Evolutionary conservation across 2,888 invertebrate genomes (phyloP).

Genomic region (Unio pictorum): DNA sequence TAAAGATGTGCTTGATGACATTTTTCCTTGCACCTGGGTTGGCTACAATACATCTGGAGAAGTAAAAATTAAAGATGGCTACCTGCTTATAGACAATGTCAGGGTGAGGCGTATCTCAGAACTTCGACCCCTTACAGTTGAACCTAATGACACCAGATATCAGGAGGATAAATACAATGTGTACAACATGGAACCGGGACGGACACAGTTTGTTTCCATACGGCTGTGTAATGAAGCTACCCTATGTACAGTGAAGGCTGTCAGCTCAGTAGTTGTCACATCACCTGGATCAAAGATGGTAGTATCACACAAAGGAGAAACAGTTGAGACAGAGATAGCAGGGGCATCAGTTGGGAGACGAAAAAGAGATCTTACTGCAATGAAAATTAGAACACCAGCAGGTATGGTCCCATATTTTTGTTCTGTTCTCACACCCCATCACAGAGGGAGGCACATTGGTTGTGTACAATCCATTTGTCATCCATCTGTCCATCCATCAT

Average conservation of each 20-base stretch:
- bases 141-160: slow-evolving; percentile 11
- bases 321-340: slow-evolving; percentile 12
- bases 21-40: slow-evolving; percentile 40
- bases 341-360: slow-evolving; percentile 6
- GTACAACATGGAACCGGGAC: slow-evolving; percentile 45
- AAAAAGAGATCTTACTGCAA: slow-evolving; percentile 9
- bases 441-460: too few species aligned
- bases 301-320: slow-evolving; percentile 30
- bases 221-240: slow-evolving; percentile 44
- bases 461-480: too few species aligned
- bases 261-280: slow-evolving; percentile 33
- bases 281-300: slow-evolving; percentile 16
- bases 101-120: slow-evolving; percentile 25
- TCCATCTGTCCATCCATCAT: too few species aligned
- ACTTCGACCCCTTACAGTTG: slow-evolving; percentile 16
- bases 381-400: slow-evolving; percentile 22
- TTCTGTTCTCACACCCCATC: too few species aligned
- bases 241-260: slow-evolving; percentile 33
- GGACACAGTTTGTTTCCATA: slow-evolving; percentile 40
- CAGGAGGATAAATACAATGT: slow-evolving; percentile 11
- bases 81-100: slow-evolving; percentile 20
- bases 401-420: slow-evolving; percentile 8
- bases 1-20: slow-evolving; percentile 20
- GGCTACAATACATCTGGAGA: slow-evolving; percentile 30
- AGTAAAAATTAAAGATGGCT: slow-evolving; percentile 31